Evolutionary conservation across 2,888 invertebrate genomes (phyloP).

Genomic region (Balanococcus diminutus): DNA sequence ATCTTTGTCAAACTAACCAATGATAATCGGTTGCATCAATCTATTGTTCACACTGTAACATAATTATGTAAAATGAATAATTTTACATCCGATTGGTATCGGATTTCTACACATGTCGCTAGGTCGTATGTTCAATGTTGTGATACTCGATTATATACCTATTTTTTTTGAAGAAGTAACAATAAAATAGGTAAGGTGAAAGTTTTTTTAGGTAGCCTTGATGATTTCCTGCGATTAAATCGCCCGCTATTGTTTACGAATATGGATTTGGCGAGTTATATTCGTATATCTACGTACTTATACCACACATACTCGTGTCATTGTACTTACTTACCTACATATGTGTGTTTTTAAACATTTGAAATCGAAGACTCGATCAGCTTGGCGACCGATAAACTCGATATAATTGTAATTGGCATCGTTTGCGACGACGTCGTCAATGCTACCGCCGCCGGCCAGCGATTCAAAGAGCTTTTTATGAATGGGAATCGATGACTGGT

Average conservation of each 20-base stretch:
- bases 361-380: neutral
- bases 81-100: neutral
- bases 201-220: constrained; percentile 10
- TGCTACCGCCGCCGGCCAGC: neutral
- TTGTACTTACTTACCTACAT: neutral
- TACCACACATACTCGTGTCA: neutral
- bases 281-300: neutral
- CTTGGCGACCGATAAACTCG: neutral
- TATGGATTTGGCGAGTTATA: constrained; percentile 2
- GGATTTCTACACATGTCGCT: neutral
- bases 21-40: too few species aligned
- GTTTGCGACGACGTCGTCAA: neutral
- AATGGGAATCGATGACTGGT: neutral
- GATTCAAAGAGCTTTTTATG: neutral
- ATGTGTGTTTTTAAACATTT: neutral
- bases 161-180: neutral
- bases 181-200: constrained; percentile 1
- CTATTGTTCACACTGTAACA: too few species aligned
- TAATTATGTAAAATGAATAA: too few species aligned
- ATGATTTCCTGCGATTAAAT: constrained; percentile 14
- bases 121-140: neutral
- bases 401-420: neutral
- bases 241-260: neutral
- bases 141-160: neutral
- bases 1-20: too few species aligned